phyloP scores from a whole-genome alignment of 2,888 invertebrate species.

The Vesta saturnalis region DNA sequence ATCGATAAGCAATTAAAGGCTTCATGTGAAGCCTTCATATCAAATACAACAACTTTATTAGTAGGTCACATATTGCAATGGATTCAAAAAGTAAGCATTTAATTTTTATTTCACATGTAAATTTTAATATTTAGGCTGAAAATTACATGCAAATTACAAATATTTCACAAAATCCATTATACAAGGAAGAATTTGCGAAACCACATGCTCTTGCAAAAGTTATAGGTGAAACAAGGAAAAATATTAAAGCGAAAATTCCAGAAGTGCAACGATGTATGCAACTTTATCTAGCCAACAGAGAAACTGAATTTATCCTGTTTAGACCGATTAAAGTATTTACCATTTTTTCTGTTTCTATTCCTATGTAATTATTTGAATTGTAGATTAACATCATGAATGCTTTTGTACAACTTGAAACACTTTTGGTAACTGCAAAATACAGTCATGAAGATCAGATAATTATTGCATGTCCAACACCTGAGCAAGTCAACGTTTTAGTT shows the following conservation, averaged over 20 bases:
- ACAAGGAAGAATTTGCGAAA: slow-evolving; percentile 64
- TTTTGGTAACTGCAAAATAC: slow-evolving; percentile 79
- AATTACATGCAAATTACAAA: slow-evolving; percentile 38
- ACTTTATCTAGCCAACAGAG: slow-evolving; percentile 93
- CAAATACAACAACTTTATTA: slow-evolving; percentile 78
- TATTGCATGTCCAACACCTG: slow-evolving; percentile 91
- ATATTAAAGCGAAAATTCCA: slow-evolving; percentile 83
- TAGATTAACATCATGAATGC: slow-evolving; percentile 89
- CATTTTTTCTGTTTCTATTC: background rate
- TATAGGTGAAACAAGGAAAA: slow-evolving; percentile 80
- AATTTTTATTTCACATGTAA: background rate
- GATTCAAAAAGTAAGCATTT: slow-evolving; percentile 73
- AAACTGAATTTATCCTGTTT: slow-evolving; percentile 97
- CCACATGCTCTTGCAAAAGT: slow-evolving; percentile 78
- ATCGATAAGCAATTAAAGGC: slow-evolving; percentile 92
- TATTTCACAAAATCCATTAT: slow-evolving; percentile 16
- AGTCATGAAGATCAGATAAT: slow-evolving; percentile 83
- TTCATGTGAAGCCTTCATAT: slow-evolving; percentile 90
- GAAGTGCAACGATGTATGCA: slow-evolving; percentile 90
- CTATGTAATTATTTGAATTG: slow-evolving; percentile 3
- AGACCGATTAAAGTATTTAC: slow-evolving; percentile 84
- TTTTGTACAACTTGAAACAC: slow-evolving; percentile 86
- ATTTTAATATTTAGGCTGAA: slow-evolving; percentile 36
- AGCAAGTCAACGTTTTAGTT: slow-evolving; percentile 90
- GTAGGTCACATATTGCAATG: slow-evolving; percentile 79